Conservation (phyloP, 2,113 vertebrate species). For the Ameiurus melas region DNA sequence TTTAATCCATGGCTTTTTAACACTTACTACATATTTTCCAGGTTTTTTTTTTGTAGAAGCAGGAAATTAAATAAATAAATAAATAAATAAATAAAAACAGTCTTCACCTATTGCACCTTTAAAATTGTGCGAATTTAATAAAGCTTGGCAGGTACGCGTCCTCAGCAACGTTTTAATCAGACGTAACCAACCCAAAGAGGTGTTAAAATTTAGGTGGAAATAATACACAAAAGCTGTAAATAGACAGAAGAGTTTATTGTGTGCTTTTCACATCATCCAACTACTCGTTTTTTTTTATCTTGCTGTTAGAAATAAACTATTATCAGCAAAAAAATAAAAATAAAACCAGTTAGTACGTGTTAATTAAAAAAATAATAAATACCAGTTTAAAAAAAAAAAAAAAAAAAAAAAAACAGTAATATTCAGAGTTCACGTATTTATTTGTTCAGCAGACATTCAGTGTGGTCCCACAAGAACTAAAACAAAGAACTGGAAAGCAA, state of each 20-base stretch:
- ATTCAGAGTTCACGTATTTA: not conserved
- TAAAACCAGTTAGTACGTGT: not conserved
- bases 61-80: not conserved
- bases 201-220: not conserved
- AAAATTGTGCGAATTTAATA: not conserved
- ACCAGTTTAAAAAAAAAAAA: slow-evolving; percentile 10
- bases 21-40: too few species aligned
- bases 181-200: not conserved
- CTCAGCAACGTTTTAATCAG: not conserved
- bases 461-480: slow-evolving; percentile 34
- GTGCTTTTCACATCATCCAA: slow-evolving; percentile 35
- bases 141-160: not conserved
- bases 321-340: not conserved
- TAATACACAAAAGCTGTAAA: not conserved
- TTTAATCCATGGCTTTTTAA: too few species aligned
- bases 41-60: too few species aligned
- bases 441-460: slow-evolving; percentile 31
- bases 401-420: not conserved
- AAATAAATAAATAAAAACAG: not conserved
- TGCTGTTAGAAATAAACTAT: slow-evolving; percentile 25
- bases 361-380: slow-evolving; percentile 36
- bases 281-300: slow-evolving; percentile 6
- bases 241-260: slow-evolving; percentile 41
- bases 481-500: not conserved
- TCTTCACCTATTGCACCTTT: not conserved